A percentile compares a stretch with the other conserved stretches of the same genome.
phyloP scores from a whole-genome alignment of 2,888 invertebrate genomes.

The Nipponacmea schrenckii region DNA sequence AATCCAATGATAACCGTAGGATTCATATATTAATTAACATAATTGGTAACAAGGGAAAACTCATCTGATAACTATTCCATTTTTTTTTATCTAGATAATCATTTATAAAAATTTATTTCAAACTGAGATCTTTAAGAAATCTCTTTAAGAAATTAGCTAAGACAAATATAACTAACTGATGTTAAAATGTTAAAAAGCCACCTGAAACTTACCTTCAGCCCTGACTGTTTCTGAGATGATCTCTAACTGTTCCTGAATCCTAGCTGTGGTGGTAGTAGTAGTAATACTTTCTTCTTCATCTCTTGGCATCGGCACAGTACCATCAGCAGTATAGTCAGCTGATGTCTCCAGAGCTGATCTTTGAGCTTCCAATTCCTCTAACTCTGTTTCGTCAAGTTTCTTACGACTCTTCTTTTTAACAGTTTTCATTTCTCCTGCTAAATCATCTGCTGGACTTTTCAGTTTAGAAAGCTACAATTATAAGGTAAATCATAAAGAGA shows the following conservation, averaged over 20 bases:
- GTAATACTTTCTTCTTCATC: constrained; percentile 33
- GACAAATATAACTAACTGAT: no score
- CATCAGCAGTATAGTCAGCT: constrained; percentile 39
- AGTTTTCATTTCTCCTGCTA: constrained; percentile 49
- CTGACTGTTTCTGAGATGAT: constrained; percentile 1
- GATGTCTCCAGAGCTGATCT: constrained; percentile 20
- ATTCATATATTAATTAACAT: no score
- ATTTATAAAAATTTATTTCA: no score
- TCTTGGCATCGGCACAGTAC: constrained; percentile 47
- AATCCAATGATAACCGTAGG: no score
- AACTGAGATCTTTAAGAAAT: no score
- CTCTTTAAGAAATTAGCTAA: no score
- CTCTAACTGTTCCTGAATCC: not conserved
- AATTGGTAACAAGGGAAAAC: no score
- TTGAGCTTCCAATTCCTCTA: constrained; percentile 37
- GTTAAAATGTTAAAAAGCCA: no score
- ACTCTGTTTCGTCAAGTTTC: constrained; percentile 49
- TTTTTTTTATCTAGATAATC: no score
- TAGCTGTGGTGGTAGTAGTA: constrained; percentile 1
- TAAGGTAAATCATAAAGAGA: not conserved
- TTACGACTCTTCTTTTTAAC: constrained; percentile 52
- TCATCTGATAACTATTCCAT: no score
- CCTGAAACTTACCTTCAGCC: no score
- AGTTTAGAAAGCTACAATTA: constrained; percentile 49
- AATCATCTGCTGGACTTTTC: constrained; percentile 56